Evolutionary conservation across 2,797 vertebrate species (phyloP).

Genomic region (Podargus strigoides): DNA sequence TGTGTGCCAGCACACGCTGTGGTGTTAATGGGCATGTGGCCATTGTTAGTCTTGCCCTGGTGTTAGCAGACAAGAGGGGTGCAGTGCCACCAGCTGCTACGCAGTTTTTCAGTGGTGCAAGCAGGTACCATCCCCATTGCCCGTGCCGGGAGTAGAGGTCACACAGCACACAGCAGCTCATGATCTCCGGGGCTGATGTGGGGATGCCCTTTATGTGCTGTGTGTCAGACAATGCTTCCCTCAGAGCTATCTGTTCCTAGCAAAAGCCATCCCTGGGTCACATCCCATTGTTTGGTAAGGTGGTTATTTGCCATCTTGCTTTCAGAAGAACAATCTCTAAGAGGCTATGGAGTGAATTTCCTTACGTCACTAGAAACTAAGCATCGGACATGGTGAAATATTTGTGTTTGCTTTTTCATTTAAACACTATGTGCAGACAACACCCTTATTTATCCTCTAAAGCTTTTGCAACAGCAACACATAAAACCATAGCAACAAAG

Average conservation of each 20-base stretch:
- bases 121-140: background rate
- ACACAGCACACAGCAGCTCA: background rate
- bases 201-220: background rate
- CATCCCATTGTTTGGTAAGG: background rate
- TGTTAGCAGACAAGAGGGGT: background rate
- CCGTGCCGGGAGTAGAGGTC: background rate
- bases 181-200: background rate
- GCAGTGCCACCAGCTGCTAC: background rate
- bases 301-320: background rate
- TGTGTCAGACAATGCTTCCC: rapidly evolving
- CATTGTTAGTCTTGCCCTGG: background rate
- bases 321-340: background rate
- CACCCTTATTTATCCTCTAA: background rate
- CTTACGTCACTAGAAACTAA: background rate
- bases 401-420: background rate
- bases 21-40: background rate
- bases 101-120: background rate
- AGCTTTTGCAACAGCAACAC: background rate
- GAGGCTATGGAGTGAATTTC: background rate
- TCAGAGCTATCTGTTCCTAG: background rate
- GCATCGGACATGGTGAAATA: background rate
- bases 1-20: background rate
- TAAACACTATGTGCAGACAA: background rate
- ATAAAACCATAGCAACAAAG: constrained; percentile 31
- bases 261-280: background rate